Conservation (phyloP, 23 tunicate species). For the Styela clava region DNA sequence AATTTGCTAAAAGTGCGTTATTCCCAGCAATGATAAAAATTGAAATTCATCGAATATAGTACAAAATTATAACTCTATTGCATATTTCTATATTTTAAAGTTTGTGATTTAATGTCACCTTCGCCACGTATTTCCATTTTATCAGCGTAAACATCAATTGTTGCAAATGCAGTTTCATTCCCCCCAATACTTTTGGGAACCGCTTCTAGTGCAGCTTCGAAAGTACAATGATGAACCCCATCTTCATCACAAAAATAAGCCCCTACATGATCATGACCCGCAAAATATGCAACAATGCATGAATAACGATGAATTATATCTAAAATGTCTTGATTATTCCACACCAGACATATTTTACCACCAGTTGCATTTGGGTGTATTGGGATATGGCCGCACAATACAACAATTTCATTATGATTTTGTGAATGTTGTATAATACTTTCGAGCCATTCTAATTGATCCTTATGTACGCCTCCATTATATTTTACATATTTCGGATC, state of each 20-base stretch:
- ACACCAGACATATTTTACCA: neutral
- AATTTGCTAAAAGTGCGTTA: too few species aligned
- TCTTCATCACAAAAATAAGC: neutral
- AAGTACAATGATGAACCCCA: slow-evolving; percentile 32
- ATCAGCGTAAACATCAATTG: slow-evolving; percentile 17
- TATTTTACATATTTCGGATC: slow-evolving; percentile 7
- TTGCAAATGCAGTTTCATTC: slow-evolving; percentile 26
- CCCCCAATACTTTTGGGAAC: slow-evolving; percentile 13
- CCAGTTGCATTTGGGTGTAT: slow-evolving; percentile 19
- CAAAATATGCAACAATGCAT: slow-evolving; percentile 23
- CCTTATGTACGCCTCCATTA: neutral
- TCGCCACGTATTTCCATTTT: slow-evolving; percentile 11
- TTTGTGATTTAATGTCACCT: slow-evolving; percentile 23
- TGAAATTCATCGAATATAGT: too few species aligned
- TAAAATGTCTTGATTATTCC: slow-evolving; percentile 25
- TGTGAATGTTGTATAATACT: neutral
- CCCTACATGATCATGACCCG: slow-evolving; percentile 26
- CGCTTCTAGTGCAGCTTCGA: slow-evolving; percentile 20
- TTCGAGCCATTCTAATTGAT: slow-evolving; percentile 25
- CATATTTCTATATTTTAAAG: neutral
- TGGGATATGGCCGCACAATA: slow-evolving; percentile 24
- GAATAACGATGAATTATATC: neutral
- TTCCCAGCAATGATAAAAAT: too few species aligned
- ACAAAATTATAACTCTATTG: too few species aligned
- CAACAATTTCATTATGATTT: neutral